phyloP scores from a whole-genome alignment of 2,888 invertebrate species.

The Cheilosia soror region DNA sequence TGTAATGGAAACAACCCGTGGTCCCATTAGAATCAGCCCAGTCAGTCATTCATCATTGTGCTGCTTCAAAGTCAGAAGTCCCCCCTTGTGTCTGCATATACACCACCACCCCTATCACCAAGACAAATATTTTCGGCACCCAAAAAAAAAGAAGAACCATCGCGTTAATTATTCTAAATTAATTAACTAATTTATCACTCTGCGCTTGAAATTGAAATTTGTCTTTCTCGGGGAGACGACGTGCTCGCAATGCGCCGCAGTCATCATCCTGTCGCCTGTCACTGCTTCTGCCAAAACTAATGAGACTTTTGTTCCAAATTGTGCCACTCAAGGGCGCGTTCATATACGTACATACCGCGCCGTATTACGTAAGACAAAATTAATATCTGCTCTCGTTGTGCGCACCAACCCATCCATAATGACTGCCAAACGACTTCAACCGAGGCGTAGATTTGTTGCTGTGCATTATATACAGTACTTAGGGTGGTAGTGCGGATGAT shows the following conservation, averaged over 20 bases:
- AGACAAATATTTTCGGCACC: conserved; percentile 33
- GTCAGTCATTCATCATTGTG: conserved; percentile 60
- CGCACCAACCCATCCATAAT: conserved; percentile 42
- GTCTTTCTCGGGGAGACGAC: conserved; percentile 47
- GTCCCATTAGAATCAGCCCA: conserved; percentile 42
- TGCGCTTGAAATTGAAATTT: conserved; percentile 61
- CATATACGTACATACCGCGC: conserved; percentile 14
- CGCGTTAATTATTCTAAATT: conserved; percentile 73
- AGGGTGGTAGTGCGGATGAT: conserved; percentile 47
- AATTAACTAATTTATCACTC: conserved; percentile 73
- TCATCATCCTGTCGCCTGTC: conserved; percentile 64
- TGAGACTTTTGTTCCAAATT: conserved; percentile 62
- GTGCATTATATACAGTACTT: not conserved
- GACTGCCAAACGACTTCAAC: conserved; percentile 38
- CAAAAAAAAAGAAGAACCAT: conserved; percentile 52
- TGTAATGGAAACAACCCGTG: conserved; percentile 53
- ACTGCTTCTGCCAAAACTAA: conserved; percentile 63
- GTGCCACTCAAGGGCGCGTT: conserved; percentile 64
- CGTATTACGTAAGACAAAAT: conserved; percentile 54
- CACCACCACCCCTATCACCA: not conserved
- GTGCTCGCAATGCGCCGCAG: conserved; percentile 47
- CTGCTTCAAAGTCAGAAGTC: not conserved
- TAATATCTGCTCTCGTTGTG: conserved; percentile 46
- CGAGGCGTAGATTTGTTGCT: conserved; percentile 45
- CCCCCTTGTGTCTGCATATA: not conserved